Evolutionary conservation across 2,797 vertebrate genomes (phyloP), one percentile per base, ranked within the genome.

Genomic region (Oryzias sinensis): DNA sequence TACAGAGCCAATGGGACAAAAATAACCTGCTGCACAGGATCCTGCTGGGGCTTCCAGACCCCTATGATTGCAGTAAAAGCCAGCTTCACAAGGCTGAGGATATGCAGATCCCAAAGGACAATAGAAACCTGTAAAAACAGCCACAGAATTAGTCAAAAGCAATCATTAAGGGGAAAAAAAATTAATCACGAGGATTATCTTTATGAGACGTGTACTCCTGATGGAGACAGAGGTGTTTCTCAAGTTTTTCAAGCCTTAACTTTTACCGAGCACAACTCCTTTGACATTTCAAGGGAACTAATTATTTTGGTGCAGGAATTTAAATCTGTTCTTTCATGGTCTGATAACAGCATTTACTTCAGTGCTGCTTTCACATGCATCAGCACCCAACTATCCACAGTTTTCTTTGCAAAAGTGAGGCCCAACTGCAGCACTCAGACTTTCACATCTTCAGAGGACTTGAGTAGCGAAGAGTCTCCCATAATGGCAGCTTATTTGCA

Each of bases 31-130:
- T 56, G 66, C 62, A 68, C 93, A 94, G 14, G 62, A 62, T 14
- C 91, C 92, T 15, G 65, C 65, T 1, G 92, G 91, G 53, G 88
- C 79, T 55, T 92, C 90, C 17, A 80, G 15, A 0, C 92, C 89
- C 15, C 90, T 90, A 3, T 71, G 67, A 65, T 90, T 86, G 78
- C 92, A 94, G 66, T 82, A 88, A 55, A 60, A 88, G 18, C 97
- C 95, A 29, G 92, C 89, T 22, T 93, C 85, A 54, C 95, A 99
- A 1, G 91, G 90, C 47, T 90, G 71, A 6, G 96, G 94, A 1
- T 85, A 63, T 54, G 80, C 85, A 1, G 92, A 90, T 20, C 95
- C 96, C 2, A 66, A 18, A 0, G 93, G 94, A 70, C 96, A 99
- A 76, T 78, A 90, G 77, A 94, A 98, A 29, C 96, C 95, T 55